Evolutionary conservation across 2,113 vertebrate species (phyloP).

Genomic region (Elephantulus edwardii): DNA sequence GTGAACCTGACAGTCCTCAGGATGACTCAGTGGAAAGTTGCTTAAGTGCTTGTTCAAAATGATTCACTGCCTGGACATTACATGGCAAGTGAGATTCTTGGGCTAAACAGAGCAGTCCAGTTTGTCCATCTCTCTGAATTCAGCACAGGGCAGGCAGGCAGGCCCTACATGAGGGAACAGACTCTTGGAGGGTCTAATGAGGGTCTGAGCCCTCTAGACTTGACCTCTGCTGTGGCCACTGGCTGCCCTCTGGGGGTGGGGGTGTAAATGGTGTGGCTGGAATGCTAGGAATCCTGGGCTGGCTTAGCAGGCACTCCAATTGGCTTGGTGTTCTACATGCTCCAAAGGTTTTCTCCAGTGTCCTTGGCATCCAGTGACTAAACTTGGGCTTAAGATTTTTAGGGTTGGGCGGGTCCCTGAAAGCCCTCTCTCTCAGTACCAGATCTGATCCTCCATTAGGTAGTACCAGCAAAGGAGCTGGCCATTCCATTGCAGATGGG

Average conservation of each 20-base stretch:
- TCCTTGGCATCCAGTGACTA: slow-evolving; percentile 68
- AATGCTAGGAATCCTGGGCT: slow-evolving; percentile 75
- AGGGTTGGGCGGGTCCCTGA: slow-evolving; percentile 59
- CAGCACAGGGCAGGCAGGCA: slow-evolving; percentile 24
- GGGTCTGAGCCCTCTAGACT: slow-evolving; percentile 27
- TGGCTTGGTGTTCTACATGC: slow-evolving; percentile 71
- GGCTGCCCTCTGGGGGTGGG: slow-evolving; percentile 65
- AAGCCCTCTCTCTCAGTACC: slow-evolving; percentile 66
- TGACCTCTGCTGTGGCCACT: slow-evolving; percentile 58
- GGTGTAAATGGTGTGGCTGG: slow-evolving; percentile 63
- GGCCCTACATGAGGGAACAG: background rate
- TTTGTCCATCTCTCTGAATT: slow-evolving; percentile 58
- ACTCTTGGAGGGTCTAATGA: slow-evolving; percentile 42
- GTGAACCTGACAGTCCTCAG: slow-evolving; percentile 68
- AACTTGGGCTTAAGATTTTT: slow-evolving; percentile 70
- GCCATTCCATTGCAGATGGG: slow-evolving; percentile 42
- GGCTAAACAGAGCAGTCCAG: slow-evolving; percentile 43
- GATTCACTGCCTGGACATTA: slow-evolving; percentile 60
- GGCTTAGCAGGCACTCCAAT: slow-evolving; percentile 68
- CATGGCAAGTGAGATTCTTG: slow-evolving; percentile 63
- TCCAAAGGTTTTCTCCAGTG: slow-evolving; percentile 74
- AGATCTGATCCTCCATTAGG: slow-evolving; percentile 62
- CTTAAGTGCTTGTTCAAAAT: slow-evolving; percentile 66
- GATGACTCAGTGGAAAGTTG: slow-evolving; percentile 74
- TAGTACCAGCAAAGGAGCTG: slow-evolving; percentile 53